These are phyloP conservation scores for Coenonympha arcania DNA, from an alignment of 2,888 invertebrate genomes.

Conservation along the genomic window DNA sequence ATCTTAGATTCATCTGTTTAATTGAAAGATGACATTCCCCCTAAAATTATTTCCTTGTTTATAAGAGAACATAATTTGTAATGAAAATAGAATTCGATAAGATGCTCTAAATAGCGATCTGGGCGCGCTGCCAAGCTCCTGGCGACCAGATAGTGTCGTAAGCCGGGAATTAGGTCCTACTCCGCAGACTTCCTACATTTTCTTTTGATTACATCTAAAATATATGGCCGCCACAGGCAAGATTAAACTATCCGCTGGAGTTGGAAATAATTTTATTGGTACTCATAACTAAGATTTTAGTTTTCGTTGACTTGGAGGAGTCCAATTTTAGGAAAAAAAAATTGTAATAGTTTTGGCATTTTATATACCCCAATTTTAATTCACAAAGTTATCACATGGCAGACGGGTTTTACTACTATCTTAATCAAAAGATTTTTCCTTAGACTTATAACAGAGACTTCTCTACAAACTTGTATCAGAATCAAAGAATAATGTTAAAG, in stretches of 20 bases:
- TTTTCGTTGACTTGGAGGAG: too few species aligned
- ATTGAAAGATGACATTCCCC: neutral
- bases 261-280: constrained; percentile 4
- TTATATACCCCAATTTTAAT: too few species aligned
- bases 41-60: neutral
- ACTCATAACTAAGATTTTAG: constrained; percentile 1
- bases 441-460: too few species aligned
- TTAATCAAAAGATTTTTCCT: too few species aligned
- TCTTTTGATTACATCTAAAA: constrained; percentile 31
- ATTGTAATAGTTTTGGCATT: too few species aligned
- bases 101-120: constrained; percentile 23
- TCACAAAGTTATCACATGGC: too few species aligned
- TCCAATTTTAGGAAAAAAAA: too few species aligned
- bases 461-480: too few species aligned
- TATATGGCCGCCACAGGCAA: constrained; percentile 15
- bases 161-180: constrained; percentile 29
- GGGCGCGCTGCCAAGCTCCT: constrained; percentile 29
- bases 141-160: constrained; percentile 27
- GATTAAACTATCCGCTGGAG: constrained; percentile 9
- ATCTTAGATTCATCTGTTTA: neutral
- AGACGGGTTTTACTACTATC: too few species aligned
- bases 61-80: constrained; percentile 22
- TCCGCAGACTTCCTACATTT: constrained; percentile 31
- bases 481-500: too few species aligned
- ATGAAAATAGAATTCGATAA: constrained; percentile 24